Base-by-base conservation (phyloP, 2,888 invertebrate genomes). In the Boloria selene region DNA sequence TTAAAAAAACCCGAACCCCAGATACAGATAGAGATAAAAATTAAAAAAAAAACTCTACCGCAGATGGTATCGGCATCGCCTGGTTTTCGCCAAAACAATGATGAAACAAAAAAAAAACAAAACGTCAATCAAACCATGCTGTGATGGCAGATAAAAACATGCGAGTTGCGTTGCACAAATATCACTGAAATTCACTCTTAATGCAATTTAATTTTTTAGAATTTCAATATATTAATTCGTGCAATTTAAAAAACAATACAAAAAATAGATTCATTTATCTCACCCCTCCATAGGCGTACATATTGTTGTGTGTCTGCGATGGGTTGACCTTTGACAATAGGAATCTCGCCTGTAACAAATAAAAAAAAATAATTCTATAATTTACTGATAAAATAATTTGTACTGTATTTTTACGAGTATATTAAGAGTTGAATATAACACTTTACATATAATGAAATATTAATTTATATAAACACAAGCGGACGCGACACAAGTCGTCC, bases 271-370 rank as follows among this genome's bases (percentile, higher is more conserved):
- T 31, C 13, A 47, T 42, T 54, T 16, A 44, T 73, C 96, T 95
- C 90, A 96, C 97, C 94, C 97, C 97, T 79, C 97, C 97, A 87
- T 98, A 98, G 51, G 97, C 96, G 88, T 98, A 98, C 97, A 97
- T 98, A 87, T 99, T 99, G 93, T 99, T 99, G 91, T 99, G 99
- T 17, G 99, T 99, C 87, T 98, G 97, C 78, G 99, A 99, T n/a
- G 99, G 99, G 90, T 99, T 99, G 68, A 99, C 99, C 94, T 99
- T 99, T 18, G 98, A 98, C 64, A 99, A 91, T 75, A 99, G 94
- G 93, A 99, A 99, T 74, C 99, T 95, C 14, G 99, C 99, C 95
- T 96, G 90, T 16, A 93, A 85, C 61, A 26, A 54, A 26, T 53
- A 60, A n/a, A 52, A 10, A 44, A 66, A 53, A 31, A 44, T 22